A percentile compares a stretch with the other conserved stretches of the same genome.
Conservation (phyloP, 2,888 invertebrate species). For the Acanthococcus lagerstroemiae region DNA sequence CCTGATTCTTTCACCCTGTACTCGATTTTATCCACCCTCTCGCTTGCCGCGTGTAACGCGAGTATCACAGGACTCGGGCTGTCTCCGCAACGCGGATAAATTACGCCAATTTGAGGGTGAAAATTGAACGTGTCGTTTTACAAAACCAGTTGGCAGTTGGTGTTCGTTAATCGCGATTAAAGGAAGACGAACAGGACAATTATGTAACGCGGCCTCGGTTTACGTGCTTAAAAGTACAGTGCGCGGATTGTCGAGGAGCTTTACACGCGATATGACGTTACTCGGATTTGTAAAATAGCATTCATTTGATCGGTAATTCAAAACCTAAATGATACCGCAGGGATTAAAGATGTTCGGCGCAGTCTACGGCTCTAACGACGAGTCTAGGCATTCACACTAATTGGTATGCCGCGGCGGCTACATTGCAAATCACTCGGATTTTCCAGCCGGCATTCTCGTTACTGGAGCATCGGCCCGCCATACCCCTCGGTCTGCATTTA, state of each 20-base stretch:
- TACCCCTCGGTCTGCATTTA: too few species aligned
- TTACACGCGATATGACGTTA: conserved; percentile 7
- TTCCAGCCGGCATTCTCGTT: background rate
- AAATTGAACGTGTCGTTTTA: too few species aligned
- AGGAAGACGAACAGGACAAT: background rate
- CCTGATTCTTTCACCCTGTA: too few species aligned
- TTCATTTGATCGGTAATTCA: conserved; percentile 24
- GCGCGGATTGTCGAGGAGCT: too few species aligned
- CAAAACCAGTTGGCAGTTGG: too few species aligned
- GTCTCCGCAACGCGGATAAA: too few species aligned
- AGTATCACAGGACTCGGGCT: too few species aligned
- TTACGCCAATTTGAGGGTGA: too few species aligned
- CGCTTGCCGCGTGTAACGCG: too few species aligned
- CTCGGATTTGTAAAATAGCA: conserved; percentile 21
- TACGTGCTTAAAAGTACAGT: conserved; percentile 6
- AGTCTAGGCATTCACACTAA: conserved; percentile 20
- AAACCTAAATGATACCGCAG: conserved; percentile 23
- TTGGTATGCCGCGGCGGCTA: conserved; percentile 16
- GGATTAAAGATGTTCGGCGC: conserved; percentile 24
- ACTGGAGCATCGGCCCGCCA: too few species aligned
- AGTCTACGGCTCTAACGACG: conserved; percentile 16
- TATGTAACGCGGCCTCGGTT: conserved; percentile 18
- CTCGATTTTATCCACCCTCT: too few species aligned
- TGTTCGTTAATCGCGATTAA: background rate
- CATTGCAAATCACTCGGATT: conserved; percentile 20